Evolutionary conservation across 2,888 invertebrate species (phyloP).

Genomic region (Torymus tubicola): DNA sequence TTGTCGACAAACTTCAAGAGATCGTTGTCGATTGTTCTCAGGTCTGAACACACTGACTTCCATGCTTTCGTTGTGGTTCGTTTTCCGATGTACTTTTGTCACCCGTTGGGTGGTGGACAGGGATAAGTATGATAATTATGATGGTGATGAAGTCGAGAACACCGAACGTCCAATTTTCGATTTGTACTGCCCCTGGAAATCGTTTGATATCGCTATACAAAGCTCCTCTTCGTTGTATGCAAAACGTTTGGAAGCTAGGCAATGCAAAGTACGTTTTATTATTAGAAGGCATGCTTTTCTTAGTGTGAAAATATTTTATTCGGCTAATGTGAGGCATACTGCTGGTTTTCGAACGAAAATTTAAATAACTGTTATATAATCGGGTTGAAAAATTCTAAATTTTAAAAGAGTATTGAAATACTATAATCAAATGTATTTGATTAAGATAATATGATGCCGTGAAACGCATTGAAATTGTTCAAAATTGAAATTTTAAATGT

Average conservation of each 20-base stretch:
- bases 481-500: no score
- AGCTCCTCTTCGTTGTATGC: constrained; percentile 14
- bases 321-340: no score
- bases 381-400: no score
- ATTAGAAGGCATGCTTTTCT: no score
- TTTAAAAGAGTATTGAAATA: no score
- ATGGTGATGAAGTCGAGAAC: neutral
- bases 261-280: no score
- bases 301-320: no score
- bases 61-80: neutral
- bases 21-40: constrained; percentile 65
- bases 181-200: neutral
- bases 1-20: constrained; percentile 78
- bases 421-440: no score
- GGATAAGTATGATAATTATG: no score
- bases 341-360: no score
- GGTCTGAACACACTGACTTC: constrained; percentile 24
- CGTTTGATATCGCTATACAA: neutral
- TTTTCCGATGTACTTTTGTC: constrained; percentile 4
- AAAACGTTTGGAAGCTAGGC: no score
- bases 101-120: neutral
- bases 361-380: no score
- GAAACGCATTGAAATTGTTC: constrained; percentile 8
- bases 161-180: constrained; percentile 26
- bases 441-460: neutral